Base-by-base conservation (phyloP, 2,797 vertebrate species). In the Valencia hispanica region DNA sequence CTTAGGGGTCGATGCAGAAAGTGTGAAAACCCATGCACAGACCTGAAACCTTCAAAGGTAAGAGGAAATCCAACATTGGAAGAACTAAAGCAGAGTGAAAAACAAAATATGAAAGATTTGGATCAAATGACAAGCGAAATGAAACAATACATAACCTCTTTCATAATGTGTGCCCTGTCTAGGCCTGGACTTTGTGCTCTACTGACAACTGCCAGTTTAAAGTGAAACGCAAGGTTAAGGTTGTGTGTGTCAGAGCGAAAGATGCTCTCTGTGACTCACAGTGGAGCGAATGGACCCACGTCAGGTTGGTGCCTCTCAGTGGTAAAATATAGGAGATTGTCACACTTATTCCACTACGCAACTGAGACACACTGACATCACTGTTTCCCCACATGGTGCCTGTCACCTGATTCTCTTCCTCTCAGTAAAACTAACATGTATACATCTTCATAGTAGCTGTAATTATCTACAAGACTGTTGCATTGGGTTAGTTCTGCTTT, bases 241-340 rank as follows among this genome's bases (percentile, higher is more conserved):
- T 27, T 0, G 84, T 95, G 48, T 96, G 95, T 50, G 84, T 95
- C 68, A 83, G 95, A 74, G 93, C 93, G 0, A 91, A 86, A 66
- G 95, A 96, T 30, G 85, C 86, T 27, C 77, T 95, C 48, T 89
- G 82, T 59, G 65, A 93, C 87, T 95, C 95, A 5, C 79, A 87
- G 0, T 96, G 95, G 95, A 93, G 95, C 14, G 92, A 95, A 27
- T 96, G 95, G 95, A 94, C 88, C 75, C 77, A 80, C 25, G 36
- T 88, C 66, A 93, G 83, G 94, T 95, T 50, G 48, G 92, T 90
- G 57, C 55, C 43, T 61, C 73, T 32, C 32, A 30, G 43, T 72
- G 34, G 32, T 45, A 41, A 7, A 11, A 43, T n/a, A 32, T 30
- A n/a, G n/a, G 22, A 15, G 39, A 75, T 30, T 36, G 73, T 70